Base-by-base conservation (phyloP, 1,140 invertebrate genomes). In the Cepaea nemoralis region DNA sequence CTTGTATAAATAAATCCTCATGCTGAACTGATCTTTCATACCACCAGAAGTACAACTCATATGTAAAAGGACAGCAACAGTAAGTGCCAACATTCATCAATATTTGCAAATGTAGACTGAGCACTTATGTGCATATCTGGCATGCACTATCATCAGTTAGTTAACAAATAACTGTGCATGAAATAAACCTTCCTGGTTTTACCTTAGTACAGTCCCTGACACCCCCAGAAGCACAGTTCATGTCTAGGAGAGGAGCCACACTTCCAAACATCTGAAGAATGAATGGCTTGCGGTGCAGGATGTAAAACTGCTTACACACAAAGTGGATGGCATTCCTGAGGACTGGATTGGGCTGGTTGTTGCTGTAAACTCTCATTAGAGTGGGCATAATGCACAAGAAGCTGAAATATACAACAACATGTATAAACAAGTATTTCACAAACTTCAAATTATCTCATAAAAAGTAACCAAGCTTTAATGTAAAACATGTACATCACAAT, bases 221-320 rank as follows among this genome's bases (percentile, higher is more conserved):
- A 8, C 95, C 94, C 70, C 95, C 94, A 80, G 95, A 94, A 37
- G 77, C 85, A 74, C 86, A 87, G 31, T 83, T 83, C 83, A 92
- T 88, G 81, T 99, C 98, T 42, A 99, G 93, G 87, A 99, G 97
- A 1, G 97, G 96, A 0, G 98, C 98, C 2, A 99, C 95, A 69
- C 97, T 98, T 10, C 98, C 98, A 93, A 99, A 99, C 97, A 99
- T 98, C 94, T 99, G 96, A 33, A 99, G 93, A 83, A 99, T 97
- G 88, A 99, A 99, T 0, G 98, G 98, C 90, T 99, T 99, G 80
- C 98, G 94, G 89, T 99, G 99, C 90, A 99, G 94, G 70, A 99
- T 93, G 91, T 99, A 99, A 91, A 99, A 99, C 90, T 99, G 98
- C 89, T 99, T 98, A 10, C 98, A 98, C 0, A 97, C 96, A 91